Percentiles rank a stretch among this genome's conserved stretches.
These are phyloP conservation scores for Sebastolobus altivelis DNA, from an alignment of 2,797 vertebrate genomes.

Conservation along the genomic window DNA sequence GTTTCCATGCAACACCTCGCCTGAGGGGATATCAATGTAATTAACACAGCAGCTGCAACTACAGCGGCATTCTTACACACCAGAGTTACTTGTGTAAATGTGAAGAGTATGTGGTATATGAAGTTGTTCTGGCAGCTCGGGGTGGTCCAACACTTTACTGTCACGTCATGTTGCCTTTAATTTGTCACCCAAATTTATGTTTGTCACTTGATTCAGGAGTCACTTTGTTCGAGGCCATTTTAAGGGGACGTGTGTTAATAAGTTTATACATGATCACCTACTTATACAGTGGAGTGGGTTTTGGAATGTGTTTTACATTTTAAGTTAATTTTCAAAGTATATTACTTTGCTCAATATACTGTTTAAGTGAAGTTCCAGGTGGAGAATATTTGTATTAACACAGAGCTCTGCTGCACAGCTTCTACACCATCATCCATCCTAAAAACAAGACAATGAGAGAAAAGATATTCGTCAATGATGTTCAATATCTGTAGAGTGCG, in stretches of 20 bases:
- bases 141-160: background rate
- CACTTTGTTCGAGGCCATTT: background rate
- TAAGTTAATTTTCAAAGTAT: background rate
- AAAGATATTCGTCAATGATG: background rate
- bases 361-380: background rate
- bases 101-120: conserved; percentile 20
- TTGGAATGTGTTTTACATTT: background rate
- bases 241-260: background rate
- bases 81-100: conserved; percentile 40
- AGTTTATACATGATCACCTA: background rate
- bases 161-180: background rate
- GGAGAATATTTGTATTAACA: conserved; percentile 1
- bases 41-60: conserved; percentile 59
- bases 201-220: conserved; percentile 7
- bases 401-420: background rate
- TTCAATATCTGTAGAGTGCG: background rate
- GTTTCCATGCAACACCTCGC: conserved; percentile 41
- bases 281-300: background rate
- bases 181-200: background rate
- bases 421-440: background rate
- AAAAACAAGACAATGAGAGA: background rate
- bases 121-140: conserved; percentile 16
- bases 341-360: background rate
- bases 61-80: conserved; percentile 31
- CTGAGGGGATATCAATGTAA: conserved; percentile 56